A percentile compares a stretch with the other conserved stretches of the same genome.
These are phyloP conservation scores for Eledona agricola DNA, from an alignment of 2,888 invertebrate genomes.

Conservation along the genomic window DNA sequence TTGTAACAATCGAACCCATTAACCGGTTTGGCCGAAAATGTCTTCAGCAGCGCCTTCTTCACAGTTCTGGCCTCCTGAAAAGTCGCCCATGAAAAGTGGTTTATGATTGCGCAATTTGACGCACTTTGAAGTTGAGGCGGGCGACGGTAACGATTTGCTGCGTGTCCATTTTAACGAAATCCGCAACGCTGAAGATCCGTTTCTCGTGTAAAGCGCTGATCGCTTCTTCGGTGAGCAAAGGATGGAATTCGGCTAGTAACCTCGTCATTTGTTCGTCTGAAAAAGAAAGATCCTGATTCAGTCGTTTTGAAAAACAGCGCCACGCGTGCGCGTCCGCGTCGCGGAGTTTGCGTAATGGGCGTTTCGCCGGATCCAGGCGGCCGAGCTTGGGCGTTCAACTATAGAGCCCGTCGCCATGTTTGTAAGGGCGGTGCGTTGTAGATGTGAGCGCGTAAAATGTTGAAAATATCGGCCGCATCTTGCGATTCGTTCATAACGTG, in stretches of 20 bases:
- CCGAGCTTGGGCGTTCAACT: slow-evolving; percentile 46
- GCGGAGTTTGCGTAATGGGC: slow-evolving; percentile 3
- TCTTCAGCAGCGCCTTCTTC: slow-evolving; percentile 63
- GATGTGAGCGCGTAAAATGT: slow-evolving; percentile 62
- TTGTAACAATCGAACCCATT: slow-evolving; percentile 57
- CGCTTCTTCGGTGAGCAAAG: slow-evolving; percentile 60
- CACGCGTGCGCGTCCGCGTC: slow-evolving; percentile 44
- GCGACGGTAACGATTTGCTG: slow-evolving; percentile 64
- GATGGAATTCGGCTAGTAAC: slow-evolving; percentile 38
- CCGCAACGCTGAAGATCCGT: slow-evolving; percentile 66
- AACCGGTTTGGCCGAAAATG: slow-evolving; percentile 64
- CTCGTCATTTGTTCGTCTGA: slow-evolving; percentile 34
- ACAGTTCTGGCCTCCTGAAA: slow-evolving; percentile 62
- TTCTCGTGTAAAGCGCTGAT: slow-evolving; percentile 64
- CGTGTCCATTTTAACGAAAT: slow-evolving; percentile 68
- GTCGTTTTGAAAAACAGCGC: slow-evolving; percentile 33
- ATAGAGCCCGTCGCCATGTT: slow-evolving; percentile 66
- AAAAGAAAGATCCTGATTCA: neutral
- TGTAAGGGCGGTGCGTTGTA: slow-evolving; percentile 62
- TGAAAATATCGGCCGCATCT: slow-evolving; percentile 64
- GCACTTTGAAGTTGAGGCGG: slow-evolving; percentile 49
- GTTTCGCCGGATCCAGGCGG: slow-evolving; percentile 51
- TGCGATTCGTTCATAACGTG: slow-evolving; percentile 65
- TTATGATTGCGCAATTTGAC: slow-evolving; percentile 24
- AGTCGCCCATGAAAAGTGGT: slow-evolving; percentile 24